phyloP scores from a whole-genome alignment of 2,888 invertebrate species.

The Aquatica leii region DNA sequence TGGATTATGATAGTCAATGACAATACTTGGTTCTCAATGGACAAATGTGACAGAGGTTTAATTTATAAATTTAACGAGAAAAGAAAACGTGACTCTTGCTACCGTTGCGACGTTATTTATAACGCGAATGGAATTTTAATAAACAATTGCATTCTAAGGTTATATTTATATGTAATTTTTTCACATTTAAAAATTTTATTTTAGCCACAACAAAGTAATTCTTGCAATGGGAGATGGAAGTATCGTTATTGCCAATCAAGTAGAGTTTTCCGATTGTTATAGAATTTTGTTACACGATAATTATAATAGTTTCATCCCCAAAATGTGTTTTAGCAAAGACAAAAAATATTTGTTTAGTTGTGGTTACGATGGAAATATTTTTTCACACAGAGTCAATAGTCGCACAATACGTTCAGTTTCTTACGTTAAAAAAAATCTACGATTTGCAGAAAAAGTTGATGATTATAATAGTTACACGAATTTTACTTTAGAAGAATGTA shows the following conservation, averaged over 20 bases:
- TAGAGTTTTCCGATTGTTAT: conserved; percentile 71
- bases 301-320: conserved; percentile 71
- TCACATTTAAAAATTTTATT: neutral
- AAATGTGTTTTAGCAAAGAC: conserved; percentile 70
- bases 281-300: conserved; percentile 78
- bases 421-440: neutral
- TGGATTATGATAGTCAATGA: conserved; percentile 64
- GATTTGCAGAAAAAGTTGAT: conserved; percentile 42
- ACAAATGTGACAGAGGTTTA: conserved; percentile 72
- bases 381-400: conserved; percentile 68
- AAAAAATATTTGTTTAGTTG: conserved; percentile 65
- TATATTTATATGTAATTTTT: conserved; percentile 40
- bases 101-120: conserved; percentile 60
- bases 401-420: too few species aligned
- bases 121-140: conserved; percentile 68
- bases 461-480: conserved; percentile 57
- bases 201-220: conserved; percentile 52
- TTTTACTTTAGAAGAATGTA: conserved; percentile 70
- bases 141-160: conserved; percentile 64
- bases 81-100: conserved; percentile 56
- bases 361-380: conserved; percentile 81
- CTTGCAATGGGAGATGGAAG: conserved; percentile 70
- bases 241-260: conserved; percentile 66
- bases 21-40: conserved; percentile 69
- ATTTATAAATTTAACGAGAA: conserved; percentile 68